Percentiles rank a stretch among this genome's conserved stretches.
Evolutionary conservation across 2,113 vertebrate genomes (phyloP).

Genomic region (Phrynosoma platyrhinos): DNA sequence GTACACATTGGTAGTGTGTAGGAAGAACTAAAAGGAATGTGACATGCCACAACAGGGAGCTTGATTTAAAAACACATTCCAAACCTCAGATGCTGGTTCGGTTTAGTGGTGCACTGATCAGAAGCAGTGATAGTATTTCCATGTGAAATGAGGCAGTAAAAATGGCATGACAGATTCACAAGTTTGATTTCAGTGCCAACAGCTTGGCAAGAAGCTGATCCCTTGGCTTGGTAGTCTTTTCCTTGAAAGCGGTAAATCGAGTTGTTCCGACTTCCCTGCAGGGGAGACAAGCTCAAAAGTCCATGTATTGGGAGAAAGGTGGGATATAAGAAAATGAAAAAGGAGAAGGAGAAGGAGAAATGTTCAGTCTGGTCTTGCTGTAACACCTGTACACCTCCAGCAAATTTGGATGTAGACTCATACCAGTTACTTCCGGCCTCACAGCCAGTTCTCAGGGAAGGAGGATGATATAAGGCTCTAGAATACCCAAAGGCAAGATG

Average conservation of each 20-base stretch:
- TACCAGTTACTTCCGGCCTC: slow-evolving; percentile 45
- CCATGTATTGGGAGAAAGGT: too few species aligned
- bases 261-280: slow-evolving; percentile 41
- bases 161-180: slow-evolving; percentile 61
- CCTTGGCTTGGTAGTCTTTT: slow-evolving; percentile 65
- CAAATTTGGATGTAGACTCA: slow-evolving; percentile 36
- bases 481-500: slow-evolving; percentile 23
- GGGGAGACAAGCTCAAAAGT: slow-evolving; percentile 53
- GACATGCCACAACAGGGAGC: slow-evolving; percentile 64
- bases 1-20: neutral
- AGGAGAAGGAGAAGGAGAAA: slow-evolving; percentile 7
- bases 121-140: slow-evolving; percentile 54
- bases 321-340: too few species aligned
- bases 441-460: neutral
- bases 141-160: slow-evolving; percentile 69
- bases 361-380: slow-evolving; percentile 38
- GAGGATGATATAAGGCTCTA: neutral
- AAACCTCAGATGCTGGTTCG: slow-evolving; percentile 48
- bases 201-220: slow-evolving; percentile 63
- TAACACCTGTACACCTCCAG: slow-evolving; percentile 66
- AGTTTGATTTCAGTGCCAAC: slow-evolving; percentile 66
- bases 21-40: slow-evolving; percentile 60
- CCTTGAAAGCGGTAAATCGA: slow-evolving; percentile 67
- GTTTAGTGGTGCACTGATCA: slow-evolving; percentile 42
- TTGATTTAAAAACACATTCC: slow-evolving; percentile 65